Percentiles rank a stretch among this genome's conserved stretches.
These are phyloP conservation scores for Neuroterus valhalla DNA, from an alignment of 1,140 invertebrate genomes.

Conservation along the genomic window DNA sequence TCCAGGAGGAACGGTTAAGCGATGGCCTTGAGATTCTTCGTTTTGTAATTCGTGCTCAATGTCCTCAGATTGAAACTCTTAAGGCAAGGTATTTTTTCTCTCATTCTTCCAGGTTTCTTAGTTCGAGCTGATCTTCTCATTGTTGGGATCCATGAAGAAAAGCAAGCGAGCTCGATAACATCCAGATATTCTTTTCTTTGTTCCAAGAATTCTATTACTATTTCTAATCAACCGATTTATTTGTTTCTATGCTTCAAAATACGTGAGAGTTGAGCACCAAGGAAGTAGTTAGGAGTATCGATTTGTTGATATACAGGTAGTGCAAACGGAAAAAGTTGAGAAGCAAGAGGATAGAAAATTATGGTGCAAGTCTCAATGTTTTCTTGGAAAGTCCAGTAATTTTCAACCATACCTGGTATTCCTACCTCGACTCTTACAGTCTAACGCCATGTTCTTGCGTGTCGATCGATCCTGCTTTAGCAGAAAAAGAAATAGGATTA, in stretches of 20 bases:
- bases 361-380: slow-evolving; percentile 47
- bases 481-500: not conserved
- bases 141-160: not conserved
- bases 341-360: slow-evolving; percentile 20
- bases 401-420: slow-evolving; percentile 50
- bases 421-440: slow-evolving; percentile 36
- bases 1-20: slow-evolving; percentile 51
- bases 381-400: slow-evolving; percentile 55
- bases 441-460: slow-evolving; percentile 40
- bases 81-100: not conserved
- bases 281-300: slow-evolving; percentile 11
- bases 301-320: not conserved
- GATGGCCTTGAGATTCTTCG: slow-evolving; percentile 52
- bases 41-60: slow-evolving; percentile 34
- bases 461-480: slow-evolving; percentile 31
- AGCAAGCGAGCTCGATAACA: not conserved
- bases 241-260: not conserved
- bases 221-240: not conserved
- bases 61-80: slow-evolving; percentile 15
- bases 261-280: not conserved
- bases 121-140: not conserved
- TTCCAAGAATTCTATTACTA: not conserved
- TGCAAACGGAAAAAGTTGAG: not conserved
- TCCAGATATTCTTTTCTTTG: not conserved
- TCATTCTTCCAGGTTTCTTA: not conserved